These are phyloP conservation scores for Dicerorhinus sumatrensis DNA, from an alignment of 2,113 vertebrate species.

Conservation along the genomic window DNA sequence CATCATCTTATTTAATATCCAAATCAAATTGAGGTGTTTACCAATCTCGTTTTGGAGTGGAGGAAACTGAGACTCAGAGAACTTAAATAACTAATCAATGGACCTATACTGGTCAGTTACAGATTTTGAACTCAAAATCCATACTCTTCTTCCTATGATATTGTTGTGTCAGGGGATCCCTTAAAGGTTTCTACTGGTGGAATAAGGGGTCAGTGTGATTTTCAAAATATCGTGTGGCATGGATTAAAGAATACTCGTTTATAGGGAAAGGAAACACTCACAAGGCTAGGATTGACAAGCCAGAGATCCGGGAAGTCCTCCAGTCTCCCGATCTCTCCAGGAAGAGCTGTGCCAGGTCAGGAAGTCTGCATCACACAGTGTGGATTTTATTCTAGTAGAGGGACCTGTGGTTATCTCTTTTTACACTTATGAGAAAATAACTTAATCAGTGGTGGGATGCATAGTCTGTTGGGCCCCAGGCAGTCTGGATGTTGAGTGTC, in stretches of 20 bases:
- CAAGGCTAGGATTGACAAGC: neutral
- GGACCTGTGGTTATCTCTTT: neutral
- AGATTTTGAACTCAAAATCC: neutral
- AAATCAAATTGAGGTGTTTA: neutral
- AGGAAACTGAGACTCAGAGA: neutral
- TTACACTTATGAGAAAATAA: neutral
- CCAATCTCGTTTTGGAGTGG: neutral
- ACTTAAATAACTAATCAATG: neutral
- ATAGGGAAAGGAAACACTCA: neutral
- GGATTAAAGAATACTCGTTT: neutral
- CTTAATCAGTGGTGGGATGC: neutral
- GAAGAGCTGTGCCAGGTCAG: neutral
- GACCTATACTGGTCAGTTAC: neutral
- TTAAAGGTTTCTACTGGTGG: neutral
- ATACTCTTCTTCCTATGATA: neutral
- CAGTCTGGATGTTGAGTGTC: neutral
- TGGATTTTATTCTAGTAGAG: neutral
- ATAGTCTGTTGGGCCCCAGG: neutral
- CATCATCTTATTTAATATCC: neutral
- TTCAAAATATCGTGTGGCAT: neutral
- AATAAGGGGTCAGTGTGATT: neutral
- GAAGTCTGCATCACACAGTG: neutral
- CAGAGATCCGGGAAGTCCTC: neutral
- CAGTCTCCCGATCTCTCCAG: neutral
- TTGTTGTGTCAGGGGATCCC: neutral